Base-by-base conservation (phyloP, 2,888 invertebrate genomes). In the Sipha maydis region DNA sequence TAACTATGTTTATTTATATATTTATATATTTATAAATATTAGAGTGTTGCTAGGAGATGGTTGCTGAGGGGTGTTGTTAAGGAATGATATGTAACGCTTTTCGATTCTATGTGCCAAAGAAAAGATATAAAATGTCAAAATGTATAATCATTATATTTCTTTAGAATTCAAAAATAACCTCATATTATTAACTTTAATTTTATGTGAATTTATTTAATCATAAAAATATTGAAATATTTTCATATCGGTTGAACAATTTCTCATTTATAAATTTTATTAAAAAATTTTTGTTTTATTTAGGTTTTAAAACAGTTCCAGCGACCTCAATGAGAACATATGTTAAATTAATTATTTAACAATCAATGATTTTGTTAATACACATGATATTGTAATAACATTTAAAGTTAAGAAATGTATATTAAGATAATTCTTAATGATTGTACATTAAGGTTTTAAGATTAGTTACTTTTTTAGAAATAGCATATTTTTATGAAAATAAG, bases 281-380 rank as follows among this genome's bases (percentile, higher is more conserved):
- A 83, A 25, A 25, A 56, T 56, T n/a, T 41, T 77, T 85, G 25
- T 77, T 48, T 85, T 28, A 38, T 86, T 79, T 41, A 86, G 86
- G 86, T 86, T 86, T 86, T 86, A 80, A 86, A 86, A 86, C 86
- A 86, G 86, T 86, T 86, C 79, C 86, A 86, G 38, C 86, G 86
- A 56, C 86, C 86, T 14, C 86, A 86, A 25, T 86, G 73, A 86
- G 79, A 86, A 79, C 73, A 31, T 78, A 31, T 54, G 11, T 61
- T 61, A 76, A 56, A 38, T 85, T 76, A 67, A 84, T 41, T 41
- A 21, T 71, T 75, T 75, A 84, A 84, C 38, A 56, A 75, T 41
- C 73, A 61, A 41, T 1, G 48, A 31, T 25, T 38, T 67, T 76
- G 75, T 84, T 61, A 76, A 84, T 80, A 80, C 67, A 19, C 1